Conservation (phyloP, 2,888 invertebrate genomes). For the Argyra leucocephala region DNA sequence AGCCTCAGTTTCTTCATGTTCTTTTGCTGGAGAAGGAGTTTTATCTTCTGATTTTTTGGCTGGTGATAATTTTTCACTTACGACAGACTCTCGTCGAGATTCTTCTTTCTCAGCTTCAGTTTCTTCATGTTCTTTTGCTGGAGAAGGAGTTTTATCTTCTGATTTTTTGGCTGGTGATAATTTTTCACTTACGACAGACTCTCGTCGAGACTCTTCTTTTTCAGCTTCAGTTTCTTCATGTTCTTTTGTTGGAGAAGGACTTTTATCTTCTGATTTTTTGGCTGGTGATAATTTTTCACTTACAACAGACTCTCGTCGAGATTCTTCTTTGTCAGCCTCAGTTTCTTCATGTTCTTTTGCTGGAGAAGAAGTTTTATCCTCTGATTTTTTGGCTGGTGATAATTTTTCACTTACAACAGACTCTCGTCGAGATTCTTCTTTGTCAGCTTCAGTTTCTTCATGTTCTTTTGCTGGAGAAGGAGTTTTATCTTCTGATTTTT, state of each 20-base stretch:
- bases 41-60: conserved; percentile 17
- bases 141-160: conserved; percentile 22
- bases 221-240: conserved; percentile 25
- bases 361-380: not conserved
- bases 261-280: not conserved
- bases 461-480: conserved; percentile 17
- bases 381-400: not conserved
- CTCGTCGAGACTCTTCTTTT: conserved; percentile 12
- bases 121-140: conserved; percentile 24
- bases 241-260: conserved; percentile 14
- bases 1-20: conserved; percentile 13
- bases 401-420: conserved; percentile 15
- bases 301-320: conserved; percentile 14
- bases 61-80: conserved; percentile 15
- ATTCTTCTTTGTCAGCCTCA: conserved; percentile 10
- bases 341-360: conserved; percentile 9
- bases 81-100: conserved; percentile 15
- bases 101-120: not conserved
- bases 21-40: conserved; percentile 25
- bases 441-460: conserved; percentile 16
- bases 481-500: conserved; percentile 21
- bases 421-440: conserved; percentile 18
- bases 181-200: conserved; percentile 10
- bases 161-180: conserved; percentile 18
- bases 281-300: conserved; percentile 14